Evolutionary conservation across 2,888 invertebrate genomes (phyloP), one percentile per base, ranked within the genome.

Genomic region (Drosophila kokeensis): DNA sequence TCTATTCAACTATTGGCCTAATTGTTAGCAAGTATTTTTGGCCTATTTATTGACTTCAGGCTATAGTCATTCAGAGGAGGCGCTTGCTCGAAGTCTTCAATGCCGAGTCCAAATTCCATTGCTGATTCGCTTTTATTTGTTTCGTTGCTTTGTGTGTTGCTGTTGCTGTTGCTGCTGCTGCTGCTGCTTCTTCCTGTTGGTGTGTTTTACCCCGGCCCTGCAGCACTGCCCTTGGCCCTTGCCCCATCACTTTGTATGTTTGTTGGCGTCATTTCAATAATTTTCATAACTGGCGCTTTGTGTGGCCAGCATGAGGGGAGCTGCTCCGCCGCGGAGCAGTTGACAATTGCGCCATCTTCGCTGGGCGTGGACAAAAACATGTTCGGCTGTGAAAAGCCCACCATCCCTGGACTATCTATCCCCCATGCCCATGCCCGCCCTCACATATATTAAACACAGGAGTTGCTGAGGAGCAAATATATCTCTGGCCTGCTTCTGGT

Each of bases 251-350:
- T 67, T 72, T 62, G 68, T 72, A 42, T 73, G 65, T 81, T 79
- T 81, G 83, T 73, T 90, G 89, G 84, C 86, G 71, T 90, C 90
- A 79, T 86, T 89, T 83, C 83, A 75, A 84, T 86, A 83, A 86
- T 86, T 90, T 90, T 86, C 90, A 90, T 90, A 86, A 90, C 87
- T 81, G 81, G 74, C 87, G 68, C 74, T 76, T 61, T 64, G 71
- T 60, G 57, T 55, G 65, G 77, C 61, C 42, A 60, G 53, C n/a
- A 59, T 34, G 38, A 18, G 53, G 66, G 40, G 57, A 57, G 64
- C 52, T 65, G 48, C 24, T 45, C 24, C 61, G 62, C 24, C 64
- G 60, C 73, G 73, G 68, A 72, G 73, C 78, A 61, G 71, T 85
- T 79, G 87, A 87, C 83, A 89, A 89, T 78, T 83, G 70, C 55